A percentile compares a stretch with the other conserved stretches of the same genome.
phyloP scores from a whole-genome alignment of 2,797 vertebrate species.

The Pseudopleuronectes americanus region DNA sequence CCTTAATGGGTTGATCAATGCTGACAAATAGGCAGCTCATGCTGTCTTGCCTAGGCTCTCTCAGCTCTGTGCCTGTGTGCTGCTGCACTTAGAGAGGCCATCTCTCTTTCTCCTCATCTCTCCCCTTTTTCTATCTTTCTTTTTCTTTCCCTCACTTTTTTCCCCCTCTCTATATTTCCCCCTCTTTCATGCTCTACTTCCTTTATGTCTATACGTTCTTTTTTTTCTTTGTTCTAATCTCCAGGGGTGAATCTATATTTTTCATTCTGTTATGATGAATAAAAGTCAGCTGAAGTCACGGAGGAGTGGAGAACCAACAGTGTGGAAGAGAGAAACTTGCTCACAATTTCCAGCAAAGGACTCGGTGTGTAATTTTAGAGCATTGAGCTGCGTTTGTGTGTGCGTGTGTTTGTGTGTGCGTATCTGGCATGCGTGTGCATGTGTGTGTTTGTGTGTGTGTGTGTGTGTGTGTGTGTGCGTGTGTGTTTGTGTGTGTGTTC shows the following conservation, averaged over 20 bases:
- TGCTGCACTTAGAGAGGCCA: constrained; percentile 70
- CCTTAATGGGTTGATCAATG: constrained; percentile 88
- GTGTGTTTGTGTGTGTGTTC: constrained; percentile 18
- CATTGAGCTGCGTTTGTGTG: too few species aligned
- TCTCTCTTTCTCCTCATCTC: constrained; percentile 67
- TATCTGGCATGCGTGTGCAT: too few species aligned
- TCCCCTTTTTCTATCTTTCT: constrained; percentile 52
- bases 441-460: too few species aligned
- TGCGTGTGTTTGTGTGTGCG: not conserved
- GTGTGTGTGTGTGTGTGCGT: not conserved
- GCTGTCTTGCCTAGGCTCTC: constrained; percentile 81
- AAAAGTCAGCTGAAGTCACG: constrained; percentile 67
- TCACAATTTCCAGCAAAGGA: constrained; percentile 59
- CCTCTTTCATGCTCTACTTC: constrained; percentile 72
- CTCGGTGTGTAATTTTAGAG: constrained; percentile 30
- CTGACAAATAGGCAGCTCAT: constrained; percentile 86
- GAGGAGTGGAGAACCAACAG: constrained; percentile 54
- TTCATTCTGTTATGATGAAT: constrained; percentile 79
- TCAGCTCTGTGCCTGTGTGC: constrained; percentile 71
- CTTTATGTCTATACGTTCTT: constrained; percentile 69
- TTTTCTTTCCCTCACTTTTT: constrained; percentile 50
- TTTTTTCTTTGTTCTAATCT: constrained; percentile 66
- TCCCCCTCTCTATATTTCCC: constrained; percentile 39
- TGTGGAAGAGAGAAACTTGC: constrained; percentile 68
- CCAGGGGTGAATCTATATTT: constrained; percentile 77